phyloP scores from a whole-genome alignment of 2,113 vertebrate species.

The Poeciliopsis retropinna region DNA sequence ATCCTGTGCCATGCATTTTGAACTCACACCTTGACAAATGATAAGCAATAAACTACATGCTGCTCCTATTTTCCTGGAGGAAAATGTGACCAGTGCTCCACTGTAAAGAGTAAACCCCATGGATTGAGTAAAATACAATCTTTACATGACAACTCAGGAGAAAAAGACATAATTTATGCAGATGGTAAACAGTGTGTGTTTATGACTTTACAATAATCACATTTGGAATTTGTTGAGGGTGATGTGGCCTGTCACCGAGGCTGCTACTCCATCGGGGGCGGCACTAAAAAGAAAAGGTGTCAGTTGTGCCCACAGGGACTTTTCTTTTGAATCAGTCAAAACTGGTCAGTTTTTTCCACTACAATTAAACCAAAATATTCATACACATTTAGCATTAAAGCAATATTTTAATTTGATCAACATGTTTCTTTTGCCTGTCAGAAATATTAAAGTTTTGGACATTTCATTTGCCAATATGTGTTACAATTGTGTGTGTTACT shows the following conservation, averaged over 20 bases:
- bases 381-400: no score
- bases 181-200: conserved; percentile 1
- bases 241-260: not conserved
- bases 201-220: not conserved
- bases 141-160: conserved; percentile 9
- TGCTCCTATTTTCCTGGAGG: not conserved
- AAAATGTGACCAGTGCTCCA: conserved; percentile 2
- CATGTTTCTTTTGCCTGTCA: no score
- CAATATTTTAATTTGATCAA: no score
- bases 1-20: conserved; percentile 20
- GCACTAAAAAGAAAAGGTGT: not conserved
- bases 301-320: not conserved
- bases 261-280: not conserved
- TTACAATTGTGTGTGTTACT: no score
- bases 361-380: no score
- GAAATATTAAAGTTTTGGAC: no score
- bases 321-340: no score
- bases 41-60: conserved; percentile 11
- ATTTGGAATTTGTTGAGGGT: not conserved
- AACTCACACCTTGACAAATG: conserved; percentile 27
- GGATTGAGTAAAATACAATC: not conserved
- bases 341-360: no score
- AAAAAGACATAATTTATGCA: conserved; percentile 12
- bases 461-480: no score
- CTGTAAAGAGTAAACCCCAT: conserved; percentile 10